These are phyloP conservation scores for Hoplostethus atlanticus DNA, from an alignment of 2,797 vertebrate species.

Conservation along the genomic window DNA sequence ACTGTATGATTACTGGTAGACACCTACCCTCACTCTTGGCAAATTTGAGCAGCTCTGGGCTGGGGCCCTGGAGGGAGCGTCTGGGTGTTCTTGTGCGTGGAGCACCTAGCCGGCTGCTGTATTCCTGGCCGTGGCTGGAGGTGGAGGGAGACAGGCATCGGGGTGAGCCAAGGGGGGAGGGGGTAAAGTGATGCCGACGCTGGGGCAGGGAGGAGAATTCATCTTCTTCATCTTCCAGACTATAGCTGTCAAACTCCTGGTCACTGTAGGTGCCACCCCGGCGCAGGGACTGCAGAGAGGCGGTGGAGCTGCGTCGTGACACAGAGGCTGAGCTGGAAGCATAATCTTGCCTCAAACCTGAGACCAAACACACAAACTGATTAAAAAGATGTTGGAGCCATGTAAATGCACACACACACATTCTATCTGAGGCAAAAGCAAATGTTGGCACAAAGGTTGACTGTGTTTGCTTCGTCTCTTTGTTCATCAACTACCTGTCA, in stretches of 20 bases:
- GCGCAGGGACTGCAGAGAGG: conserved; percentile 91
- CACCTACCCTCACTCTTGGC: conserved; percentile 89
- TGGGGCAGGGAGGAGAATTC: conserved; percentile 85
- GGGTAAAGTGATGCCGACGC: conserved; percentile 86
- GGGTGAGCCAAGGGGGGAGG: conserved; percentile 91
- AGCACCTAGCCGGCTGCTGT: conserved; percentile 68
- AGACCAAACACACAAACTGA: conserved; percentile 7
- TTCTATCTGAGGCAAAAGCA: background rate
- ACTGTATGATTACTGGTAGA: background rate
- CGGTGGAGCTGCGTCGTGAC: conserved; percentile 91
- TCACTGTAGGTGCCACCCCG: conserved; percentile 91
- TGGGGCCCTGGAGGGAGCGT: conserved; percentile 86
- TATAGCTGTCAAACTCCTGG: conserved; percentile 93
- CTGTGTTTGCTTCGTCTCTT: background rate
- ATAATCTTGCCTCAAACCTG: conserved; percentile 94
- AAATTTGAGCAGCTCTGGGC: conserved; percentile 89
- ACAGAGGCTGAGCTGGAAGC: conserved; percentile 92
- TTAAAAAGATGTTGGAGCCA: background rate
- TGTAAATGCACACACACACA: background rate
- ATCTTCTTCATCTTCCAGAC: conserved; percentile 92
- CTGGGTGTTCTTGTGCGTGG: conserved; percentile 86
- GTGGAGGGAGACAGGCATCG: conserved; percentile 91
- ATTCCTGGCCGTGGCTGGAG: conserved; percentile 81
- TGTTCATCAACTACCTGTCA: background rate
- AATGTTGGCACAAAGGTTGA: background rate